Base-by-base conservation (phyloP, 1,140 invertebrate genomes). In the Teleogryllus occipitalis region DNA sequence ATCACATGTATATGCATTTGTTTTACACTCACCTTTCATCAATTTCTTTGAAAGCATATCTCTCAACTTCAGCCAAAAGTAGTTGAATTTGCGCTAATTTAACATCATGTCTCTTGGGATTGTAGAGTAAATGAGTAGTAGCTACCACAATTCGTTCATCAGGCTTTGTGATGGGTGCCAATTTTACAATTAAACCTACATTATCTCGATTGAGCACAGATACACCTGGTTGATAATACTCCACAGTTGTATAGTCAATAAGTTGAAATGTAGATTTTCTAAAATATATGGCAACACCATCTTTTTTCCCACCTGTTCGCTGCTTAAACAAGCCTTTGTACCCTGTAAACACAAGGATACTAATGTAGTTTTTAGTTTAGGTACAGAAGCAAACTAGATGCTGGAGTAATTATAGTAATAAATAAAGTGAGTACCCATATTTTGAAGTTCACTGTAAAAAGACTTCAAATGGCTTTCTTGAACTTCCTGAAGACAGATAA, bases 71-170 rank as follows among this genome's bases (percentile, higher is more conserved):
- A 0, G 93, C 91, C 18, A 98, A 86, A 7, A 98, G 85, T 72
- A 96, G 83, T 83, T 93, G 90, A 27, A 91, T 87, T 86, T 99
- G 97, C 0, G 95, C 96, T 21, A 98, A 87, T 83, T 96, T 91
- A 0, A 98, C 91, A 86, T 99, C 97, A 39, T 93, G 91, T 47
- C 97, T 86, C 83, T 88, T 92, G 0, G 95, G 96, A 89, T 98
- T 98, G 84, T 94, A 99, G 8, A 98, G 87, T n/a, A 99, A 87
- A 87, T 99, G 97, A 0, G 97, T 98, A 7, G 95, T 99, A 8
- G 95, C 95, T 0, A 98, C 89, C 47, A 95, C 89, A 76, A 96
- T 85, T 27, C 91, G 86, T 85, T 86, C 1, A 85, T 76, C 4
- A 87, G 87, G 76, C 84, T 83, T 54, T 2, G 83, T 81, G 80